A percentile compares a stretch with the other conserved stretches of the same genome.
These are phyloP conservation scores for Lutjanus argentimaculatus DNA, from an alignment of 2,797 vertebrate genomes.

Conservation along the genomic window DNA sequence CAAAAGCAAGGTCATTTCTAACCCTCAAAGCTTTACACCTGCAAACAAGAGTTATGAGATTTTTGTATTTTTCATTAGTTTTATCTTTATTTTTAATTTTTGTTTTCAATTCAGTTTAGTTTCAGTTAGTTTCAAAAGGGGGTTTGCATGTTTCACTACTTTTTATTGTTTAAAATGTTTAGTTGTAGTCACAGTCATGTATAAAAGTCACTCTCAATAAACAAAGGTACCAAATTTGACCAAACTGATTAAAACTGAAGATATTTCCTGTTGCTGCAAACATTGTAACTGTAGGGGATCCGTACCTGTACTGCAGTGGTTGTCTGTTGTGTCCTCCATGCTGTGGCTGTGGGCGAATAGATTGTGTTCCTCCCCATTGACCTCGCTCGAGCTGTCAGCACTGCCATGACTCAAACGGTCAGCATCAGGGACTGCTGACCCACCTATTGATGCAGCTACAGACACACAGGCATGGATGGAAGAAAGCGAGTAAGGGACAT, in stretches of 20 bases:
- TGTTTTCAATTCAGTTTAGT: no score
- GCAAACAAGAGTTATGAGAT: no score
- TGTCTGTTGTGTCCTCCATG: conserved; percentile 87
- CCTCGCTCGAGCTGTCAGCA: conserved; percentile 91
- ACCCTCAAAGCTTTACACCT: conserved; percentile 45
- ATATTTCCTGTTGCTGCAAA: neutral
- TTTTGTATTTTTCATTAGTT: no score
- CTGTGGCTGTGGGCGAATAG: conserved; percentile 88
- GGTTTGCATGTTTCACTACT: no score
- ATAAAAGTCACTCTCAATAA: no score
- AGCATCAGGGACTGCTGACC: conserved; percentile 83
- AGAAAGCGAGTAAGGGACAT: neutral
- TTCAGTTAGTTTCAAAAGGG: no score
- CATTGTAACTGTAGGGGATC: neutral
- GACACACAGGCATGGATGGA: neutral
- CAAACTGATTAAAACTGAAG: no score
- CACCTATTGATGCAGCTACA: conserved; percentile 61
- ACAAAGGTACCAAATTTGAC: no score
- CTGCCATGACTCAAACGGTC: conserved; percentile 93
- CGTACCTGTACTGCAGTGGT: conserved; percentile 91
- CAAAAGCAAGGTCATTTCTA: neutral
- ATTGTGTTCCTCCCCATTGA: conserved; percentile 88
- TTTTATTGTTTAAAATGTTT: no score
- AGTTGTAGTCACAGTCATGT: no score
- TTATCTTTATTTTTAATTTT: no score